phyloP scores from a whole-genome alignment of 2,797 vertebrate genomes.

The Tauraco hartlaubi region DNA sequence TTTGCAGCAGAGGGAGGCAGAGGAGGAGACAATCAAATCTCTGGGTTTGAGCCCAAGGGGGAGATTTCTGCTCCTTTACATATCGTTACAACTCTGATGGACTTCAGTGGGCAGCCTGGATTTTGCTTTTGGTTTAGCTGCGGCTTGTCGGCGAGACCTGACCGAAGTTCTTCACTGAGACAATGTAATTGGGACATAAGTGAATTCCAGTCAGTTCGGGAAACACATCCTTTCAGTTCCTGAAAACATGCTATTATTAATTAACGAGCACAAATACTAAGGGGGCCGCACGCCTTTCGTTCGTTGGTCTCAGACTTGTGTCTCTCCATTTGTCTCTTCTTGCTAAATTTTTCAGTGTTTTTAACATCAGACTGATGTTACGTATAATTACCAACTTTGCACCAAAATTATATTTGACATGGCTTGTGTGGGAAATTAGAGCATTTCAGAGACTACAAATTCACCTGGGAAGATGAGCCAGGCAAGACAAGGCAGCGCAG shows the following conservation, averaged over 20 bases:
- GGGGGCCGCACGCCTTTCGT: slow-evolving; percentile 84
- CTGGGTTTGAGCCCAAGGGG: neutral
- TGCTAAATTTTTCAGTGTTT: slow-evolving; percentile 98
- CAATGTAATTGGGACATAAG: slow-evolving; percentile 85
- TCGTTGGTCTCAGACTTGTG: slow-evolving; percentile 92
- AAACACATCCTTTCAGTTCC: slow-evolving; percentile 83
- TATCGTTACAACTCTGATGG: neutral
- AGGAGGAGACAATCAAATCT: neutral
- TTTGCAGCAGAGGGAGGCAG: slow-evolving; percentile 11
- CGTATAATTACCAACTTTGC: slow-evolving; percentile 97
- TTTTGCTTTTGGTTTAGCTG: slow-evolving; percentile 39
- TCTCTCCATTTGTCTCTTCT: slow-evolving; percentile 94
- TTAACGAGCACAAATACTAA: slow-evolving; percentile 90
- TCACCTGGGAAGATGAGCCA: slow-evolving; percentile 90
- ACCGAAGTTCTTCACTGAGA: slow-evolving; percentile 56
- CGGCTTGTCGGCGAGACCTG: neutral
- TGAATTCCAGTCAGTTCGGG: slow-evolving; percentile 83
- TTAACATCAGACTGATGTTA: slow-evolving; percentile 96
- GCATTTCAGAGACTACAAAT: slow-evolving; percentile 90
- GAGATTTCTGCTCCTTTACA: neutral
- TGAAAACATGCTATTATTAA: slow-evolving; percentile 95
- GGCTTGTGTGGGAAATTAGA: slow-evolving; percentile 93
- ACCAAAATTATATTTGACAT: slow-evolving; percentile 97
- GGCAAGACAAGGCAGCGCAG: slow-evolving; percentile 81
- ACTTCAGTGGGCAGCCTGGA: neutral